Evolutionary conservation across 2,888 invertebrate genomes (phyloP), one percentile per base, ranked within the genome.

Genomic region (Drosophila nr. perissopoda): DNA sequence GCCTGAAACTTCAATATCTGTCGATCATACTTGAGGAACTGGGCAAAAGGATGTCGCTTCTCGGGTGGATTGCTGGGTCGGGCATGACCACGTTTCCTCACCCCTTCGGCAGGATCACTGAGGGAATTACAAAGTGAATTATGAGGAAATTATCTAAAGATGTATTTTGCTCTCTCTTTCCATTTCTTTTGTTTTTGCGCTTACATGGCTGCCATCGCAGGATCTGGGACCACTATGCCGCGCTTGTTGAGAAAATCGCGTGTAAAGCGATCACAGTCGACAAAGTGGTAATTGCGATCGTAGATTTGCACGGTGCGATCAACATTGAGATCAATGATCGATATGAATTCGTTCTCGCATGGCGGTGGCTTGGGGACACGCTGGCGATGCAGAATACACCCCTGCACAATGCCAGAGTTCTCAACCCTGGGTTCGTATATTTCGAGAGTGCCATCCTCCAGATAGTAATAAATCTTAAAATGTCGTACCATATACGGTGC

Each of bases 381-480:
- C 91, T 98, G 98, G 0, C 98, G 95, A 76, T 95, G 95, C 36
- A 98, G 96, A 76, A 98, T 91, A 40, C 96, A 93, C 16, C 98
- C 98, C 95, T 98, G 98, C 42, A 96, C 95, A 80, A 97, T 94
- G 8, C 98, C 98, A 87, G 97, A 97, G 90, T 98, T 98, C 45
- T 95, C 95, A 4, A 96, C 95, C 86, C 95, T 94, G 0, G 97
- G 97, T 91, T 98, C 98, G 5, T 56, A 94, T 92, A 98, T 96
- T 93, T 98, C 97, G 71, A 98, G 95, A 0, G 98, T 98, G 16
- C 97, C 98, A 92, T 99, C 98, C 93, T 98, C 98, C 29, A 98
- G 94, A 90, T 96, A 98, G 91, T 96, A 98, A 80, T 95, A 96
- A 62, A 98, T 96, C 82, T 96, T 96, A 6, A 98, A 97, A 83